Percentiles rank a stretch among this genome's conserved stretches.
Evolutionary conservation across 2,888 invertebrate species (phyloP).

Genomic region (Prosopocoilus inquinatus): DNA sequence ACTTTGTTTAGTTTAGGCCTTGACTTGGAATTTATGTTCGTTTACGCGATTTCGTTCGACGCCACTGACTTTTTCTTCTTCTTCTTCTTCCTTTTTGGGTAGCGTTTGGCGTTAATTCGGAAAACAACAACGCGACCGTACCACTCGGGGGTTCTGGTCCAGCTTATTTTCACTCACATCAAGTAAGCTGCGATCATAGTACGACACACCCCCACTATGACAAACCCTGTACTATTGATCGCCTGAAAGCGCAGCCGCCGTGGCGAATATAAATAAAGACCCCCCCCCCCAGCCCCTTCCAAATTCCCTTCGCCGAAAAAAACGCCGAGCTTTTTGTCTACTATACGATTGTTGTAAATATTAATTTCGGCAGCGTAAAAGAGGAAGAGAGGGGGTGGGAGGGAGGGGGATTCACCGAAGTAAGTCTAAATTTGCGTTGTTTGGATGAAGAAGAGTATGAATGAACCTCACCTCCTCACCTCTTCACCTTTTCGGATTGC

Average conservation of each 20-base stretch:
- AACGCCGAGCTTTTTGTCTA: not conserved
- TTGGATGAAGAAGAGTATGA: no score
- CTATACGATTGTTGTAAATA: no score
- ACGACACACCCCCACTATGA: constrained; percentile 41
- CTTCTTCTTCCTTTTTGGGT: no score
- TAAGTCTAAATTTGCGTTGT: no score
- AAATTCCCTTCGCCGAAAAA: no score
- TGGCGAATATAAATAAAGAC: constrained; percentile 16
- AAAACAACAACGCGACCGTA: constrained; percentile 6
- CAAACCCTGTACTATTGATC: constrained; percentile 43
- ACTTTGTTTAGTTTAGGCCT: no score
- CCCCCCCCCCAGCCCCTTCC: constrained; percentile 2
- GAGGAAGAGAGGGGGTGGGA: not conserved
- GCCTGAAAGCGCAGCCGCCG: constrained; percentile 43
- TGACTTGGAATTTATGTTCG: no score
- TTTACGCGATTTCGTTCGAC: no score
- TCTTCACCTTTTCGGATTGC: no score
- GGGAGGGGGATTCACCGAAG: not conserved
- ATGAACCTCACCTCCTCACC: no score
- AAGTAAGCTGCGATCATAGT: not conserved
- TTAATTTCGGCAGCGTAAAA: not conserved
- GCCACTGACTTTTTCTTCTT: no score
- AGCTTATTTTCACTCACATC: constrained; percentile 1
- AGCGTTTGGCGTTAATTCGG: not conserved
- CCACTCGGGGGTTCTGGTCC: constrained; percentile 4